These are phyloP conservation scores for Tragelaphus imberbis DNA, from an alignment of 2,113 vertebrate species.

Conservation along the genomic window DNA sequence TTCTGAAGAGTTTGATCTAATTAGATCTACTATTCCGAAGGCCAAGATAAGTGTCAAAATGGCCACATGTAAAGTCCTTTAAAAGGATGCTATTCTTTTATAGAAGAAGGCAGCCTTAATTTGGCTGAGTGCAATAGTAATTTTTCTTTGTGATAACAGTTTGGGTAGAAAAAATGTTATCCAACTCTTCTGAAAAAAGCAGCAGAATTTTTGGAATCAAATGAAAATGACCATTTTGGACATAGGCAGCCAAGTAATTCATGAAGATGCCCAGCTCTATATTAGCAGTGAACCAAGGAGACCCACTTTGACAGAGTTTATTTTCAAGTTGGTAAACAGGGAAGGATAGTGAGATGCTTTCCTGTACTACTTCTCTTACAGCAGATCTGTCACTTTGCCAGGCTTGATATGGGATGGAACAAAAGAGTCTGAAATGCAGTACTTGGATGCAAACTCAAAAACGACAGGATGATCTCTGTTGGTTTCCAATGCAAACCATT, in stretches of 20 bases:
- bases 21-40: constrained; percentile 8
- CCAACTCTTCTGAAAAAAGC: neutral
- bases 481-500: too few species aligned
- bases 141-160: constrained; percentile 26
- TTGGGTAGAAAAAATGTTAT: constrained; percentile 37
- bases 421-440: too few species aligned
- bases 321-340: neutral
- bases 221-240: constrained; percentile 26
- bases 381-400: neutral
- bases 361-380: neutral
- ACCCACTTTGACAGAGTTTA: neutral
- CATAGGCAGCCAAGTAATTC: neutral
- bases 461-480: too few species aligned
- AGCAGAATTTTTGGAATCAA: constrained; percentile 30
- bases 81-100: neutral
- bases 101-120: constrained; percentile 28
- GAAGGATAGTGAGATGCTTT: neutral
- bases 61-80: neutral
- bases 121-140: neutral
- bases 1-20: constrained; percentile 13
- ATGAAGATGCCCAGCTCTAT: neutral
- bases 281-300: constrained; percentile 24
- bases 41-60: neutral
- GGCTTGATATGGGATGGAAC: neutral
- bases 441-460: too few species aligned